phyloP scores from a whole-genome alignment of 53 echinoderm and acorn worm species.

The Astropecten irregularis region DNA sequence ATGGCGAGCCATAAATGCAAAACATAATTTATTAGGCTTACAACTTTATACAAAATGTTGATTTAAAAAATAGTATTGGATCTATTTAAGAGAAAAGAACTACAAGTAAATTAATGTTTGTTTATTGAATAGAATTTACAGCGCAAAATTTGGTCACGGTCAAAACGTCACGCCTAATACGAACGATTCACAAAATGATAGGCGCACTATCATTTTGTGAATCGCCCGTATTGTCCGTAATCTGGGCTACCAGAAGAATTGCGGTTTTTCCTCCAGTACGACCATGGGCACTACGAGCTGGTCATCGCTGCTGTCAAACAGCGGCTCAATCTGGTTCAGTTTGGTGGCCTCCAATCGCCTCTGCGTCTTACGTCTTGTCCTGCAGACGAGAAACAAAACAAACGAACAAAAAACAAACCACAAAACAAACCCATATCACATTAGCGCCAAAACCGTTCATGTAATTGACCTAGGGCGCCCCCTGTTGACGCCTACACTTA shows the following conservation, averaged over 20 bases:
- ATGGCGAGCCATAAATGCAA: too few relatives aligned
- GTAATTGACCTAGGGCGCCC: slow-evolving; percentile 9
- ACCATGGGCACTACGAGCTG: slow-evolving; percentile 41
- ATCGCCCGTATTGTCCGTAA: too few relatives aligned
- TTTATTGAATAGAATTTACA: too few relatives aligned
- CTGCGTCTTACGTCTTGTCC: slow-evolving; percentile 25
- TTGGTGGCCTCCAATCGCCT: slow-evolving; percentile 30
- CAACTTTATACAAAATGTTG: too few relatives aligned
- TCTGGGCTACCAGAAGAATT: slow-evolving; percentile 22
- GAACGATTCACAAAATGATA: too few relatives aligned
- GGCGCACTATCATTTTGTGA: too few relatives aligned
- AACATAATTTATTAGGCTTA: too few relatives aligned
- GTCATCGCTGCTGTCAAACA: slow-evolving; percentile 20
- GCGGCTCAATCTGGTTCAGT: slow-evolving; percentile 49
- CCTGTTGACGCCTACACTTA: background rate
- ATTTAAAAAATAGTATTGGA: too few relatives aligned
- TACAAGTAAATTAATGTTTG: too few relatives aligned
- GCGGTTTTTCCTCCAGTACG: slow-evolving; percentile 19
- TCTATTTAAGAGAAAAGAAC: too few relatives aligned
- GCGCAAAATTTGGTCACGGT: too few relatives aligned
- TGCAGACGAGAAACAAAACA: background rate
- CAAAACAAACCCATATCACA: background rate
- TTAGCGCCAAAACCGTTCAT: background rate
- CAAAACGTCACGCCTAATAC: too few relatives aligned
- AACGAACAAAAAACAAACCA: background rate